These are phyloP conservation scores for Nematostella vectensis DNA, from an alignment of 92 coral and sea anemone species.

Conservation along the genomic window DNA sequence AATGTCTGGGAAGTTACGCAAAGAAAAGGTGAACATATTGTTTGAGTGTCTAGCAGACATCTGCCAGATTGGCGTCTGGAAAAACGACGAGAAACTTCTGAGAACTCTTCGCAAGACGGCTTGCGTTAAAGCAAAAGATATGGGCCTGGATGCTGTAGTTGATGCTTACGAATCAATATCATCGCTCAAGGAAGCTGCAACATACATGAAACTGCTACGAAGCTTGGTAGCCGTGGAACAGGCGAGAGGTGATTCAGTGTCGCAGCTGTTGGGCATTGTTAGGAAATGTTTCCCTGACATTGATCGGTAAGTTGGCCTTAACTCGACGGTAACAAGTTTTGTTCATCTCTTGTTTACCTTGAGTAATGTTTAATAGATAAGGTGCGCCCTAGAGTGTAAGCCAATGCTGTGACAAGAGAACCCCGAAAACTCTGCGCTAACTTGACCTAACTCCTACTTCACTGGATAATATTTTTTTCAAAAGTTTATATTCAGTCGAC, in stretches of 20 bases:
- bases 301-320: conserved; percentile 26
- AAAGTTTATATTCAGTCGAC: too few relatives aligned
- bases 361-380: too few relatives aligned
- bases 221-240: conserved; percentile 2
- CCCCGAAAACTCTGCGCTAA: too few relatives aligned
- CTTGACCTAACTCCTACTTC: too few relatives aligned
- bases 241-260: conserved; percentile 7
- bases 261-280: background rate
- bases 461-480: too few relatives aligned
- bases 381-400: too few relatives aligned
- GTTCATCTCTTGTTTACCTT: too few relatives aligned
- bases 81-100: conserved; percentile 2
- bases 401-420: too few relatives aligned
- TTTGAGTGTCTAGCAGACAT: conserved; percentile 10
- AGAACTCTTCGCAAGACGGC: conserved; percentile 3
- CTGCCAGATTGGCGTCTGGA: conserved; percentile 4
- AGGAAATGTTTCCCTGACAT: conserved; percentile 5
- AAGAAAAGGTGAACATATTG: conserved; percentile 1
- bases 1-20: background rate
- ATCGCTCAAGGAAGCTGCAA: background rate
- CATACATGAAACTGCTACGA: conserved; percentile 1
- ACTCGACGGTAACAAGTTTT: too few relatives aligned
- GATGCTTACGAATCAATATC: conserved; percentile 25
- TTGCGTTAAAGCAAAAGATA: conserved; percentile 2
- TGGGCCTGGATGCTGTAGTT: conserved; percentile 14